Evolutionary conservation across 2,888 invertebrate species (phyloP), one percentile per base, ranked within the genome.

Genomic region (Minunthozetes semirufus): DNA sequence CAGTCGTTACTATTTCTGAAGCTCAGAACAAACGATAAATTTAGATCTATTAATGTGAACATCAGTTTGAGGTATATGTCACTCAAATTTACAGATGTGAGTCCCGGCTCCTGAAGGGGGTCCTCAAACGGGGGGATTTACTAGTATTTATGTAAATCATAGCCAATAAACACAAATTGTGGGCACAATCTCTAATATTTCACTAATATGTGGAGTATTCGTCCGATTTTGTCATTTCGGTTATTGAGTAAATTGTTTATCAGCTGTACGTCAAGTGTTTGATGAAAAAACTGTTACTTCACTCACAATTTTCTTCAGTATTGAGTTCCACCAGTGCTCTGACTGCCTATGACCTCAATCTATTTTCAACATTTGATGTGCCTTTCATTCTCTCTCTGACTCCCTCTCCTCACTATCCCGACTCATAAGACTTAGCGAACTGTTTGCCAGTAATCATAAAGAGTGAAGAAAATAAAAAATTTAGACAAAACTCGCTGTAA

Each of bases 51-150:
- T 68, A 68, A 22, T 68, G 33, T 46, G 19, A 22, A 11, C 33
- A 33, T 33, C 33, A 33, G 33, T 33, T 33, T 68, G 42, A 19
- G 68, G 17, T 68, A 46, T 68, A 68, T 68, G 68, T 46, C 68
- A 68, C 42, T 68, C 38, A 68, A 68, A 68, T 61, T 27, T 42
- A 68, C 68, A 68, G 68, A 68, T 68, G 68, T 68, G 68, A 42
- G 19, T 25, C 13, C 25, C 11, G 33, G 22, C 59, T 22, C 5
- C 59, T 59, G 22, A 59, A 8, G 33, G 33, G 33, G 33, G 33
- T n/a, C n/a, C n/a, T n/a, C n/a, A n/a, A n/a, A n/a, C n/a, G 33
- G 33, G 33, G 33, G 33, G 33, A 3, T 33, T 33, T 33, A 33
- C 33, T 33, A 3, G 4, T 5, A 33, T 33, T 33, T 33, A 8